Conservation (phyloP, 1,140 invertebrate genomes). For the Lethocerus indicus region DNA sequence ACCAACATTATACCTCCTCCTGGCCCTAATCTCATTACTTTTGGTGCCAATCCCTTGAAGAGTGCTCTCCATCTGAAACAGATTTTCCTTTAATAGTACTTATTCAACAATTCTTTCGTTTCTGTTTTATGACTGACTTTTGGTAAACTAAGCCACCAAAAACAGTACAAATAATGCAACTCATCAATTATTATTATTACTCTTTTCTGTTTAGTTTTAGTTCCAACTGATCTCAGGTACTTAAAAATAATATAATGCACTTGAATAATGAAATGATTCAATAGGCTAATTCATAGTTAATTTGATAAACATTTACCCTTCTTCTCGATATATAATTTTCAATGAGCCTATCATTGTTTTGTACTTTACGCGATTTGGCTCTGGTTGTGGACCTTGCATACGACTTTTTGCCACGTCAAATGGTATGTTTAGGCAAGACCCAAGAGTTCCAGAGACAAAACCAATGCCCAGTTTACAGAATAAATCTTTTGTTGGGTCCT, state of each 20-base stretch:
- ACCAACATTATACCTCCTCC: slow-evolving; percentile 83
- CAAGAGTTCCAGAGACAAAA: slow-evolving; percentile 66
- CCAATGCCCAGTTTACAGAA: slow-evolving; percentile 57
- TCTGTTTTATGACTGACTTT: too few species aligned
- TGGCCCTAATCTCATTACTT: slow-evolving; percentile 75
- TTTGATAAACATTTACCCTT: slow-evolving; percentile 60
- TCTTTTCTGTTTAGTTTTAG: too few species aligned
- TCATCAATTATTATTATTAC: too few species aligned
- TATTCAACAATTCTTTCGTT: too few species aligned
- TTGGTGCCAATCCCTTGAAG: slow-evolving; percentile 82
- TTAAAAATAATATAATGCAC: too few species aligned
- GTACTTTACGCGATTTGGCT: slow-evolving; percentile 54
- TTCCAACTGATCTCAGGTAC: too few species aligned
- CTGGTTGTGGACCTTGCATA: slow-evolving; percentile 80
- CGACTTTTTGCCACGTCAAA: slow-evolving; percentile 92
- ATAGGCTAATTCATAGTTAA: too few species aligned
- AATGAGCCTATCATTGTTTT: slow-evolving; percentile 57
- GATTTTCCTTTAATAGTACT: too few species aligned
- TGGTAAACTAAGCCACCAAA: too few species aligned
- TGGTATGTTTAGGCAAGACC: slow-evolving; percentile 79
- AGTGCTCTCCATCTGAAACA: slow-evolving; percentile 60
- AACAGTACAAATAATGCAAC: slow-evolving; percentile 1
- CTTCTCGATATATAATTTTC: slow-evolving; percentile 57
- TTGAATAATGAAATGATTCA: too few species aligned
- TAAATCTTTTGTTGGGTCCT: slow-evolving; percentile 53